A percentile compares a stretch with the other conserved stretches of the same genome.
phyloP scores from a whole-genome alignment of 2,113 vertebrate genomes.

The Proteles cristata region DNA sequence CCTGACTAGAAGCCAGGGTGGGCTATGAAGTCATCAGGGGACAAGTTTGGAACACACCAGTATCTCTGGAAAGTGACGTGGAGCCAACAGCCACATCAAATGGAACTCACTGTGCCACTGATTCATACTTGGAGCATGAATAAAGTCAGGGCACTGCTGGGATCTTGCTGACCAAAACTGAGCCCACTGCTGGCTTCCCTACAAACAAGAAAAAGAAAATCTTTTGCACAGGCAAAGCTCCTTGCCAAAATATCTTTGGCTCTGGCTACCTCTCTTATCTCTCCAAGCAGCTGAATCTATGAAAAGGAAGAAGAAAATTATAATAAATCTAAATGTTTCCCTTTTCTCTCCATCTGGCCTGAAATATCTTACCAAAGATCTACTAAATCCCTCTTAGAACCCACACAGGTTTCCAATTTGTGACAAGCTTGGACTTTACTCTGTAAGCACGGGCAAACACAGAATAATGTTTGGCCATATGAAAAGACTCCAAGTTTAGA shows the following conservation, averaged over 20 bases:
- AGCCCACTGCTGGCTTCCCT: neutral
- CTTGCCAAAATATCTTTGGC: constrained; percentile 20
- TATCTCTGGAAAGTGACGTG: neutral
- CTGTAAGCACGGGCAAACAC: neutral
- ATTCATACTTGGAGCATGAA: neutral
- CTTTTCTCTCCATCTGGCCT: constrained; percentile 29
- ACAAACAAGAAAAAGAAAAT: neutral
- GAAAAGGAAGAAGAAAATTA: constrained; percentile 37
- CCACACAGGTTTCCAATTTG: neutral
- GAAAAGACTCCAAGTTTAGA: neutral
- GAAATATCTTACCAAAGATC: constrained; percentile 45
- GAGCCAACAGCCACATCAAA: neutral
- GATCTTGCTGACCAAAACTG: neutral
- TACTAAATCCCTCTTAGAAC: neutral
- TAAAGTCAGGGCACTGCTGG: neutral
- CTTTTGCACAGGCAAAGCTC: neutral
- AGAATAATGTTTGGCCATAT: neutral
- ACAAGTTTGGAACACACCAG: neutral
- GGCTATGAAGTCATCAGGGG: neutral
- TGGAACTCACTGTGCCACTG: neutral
- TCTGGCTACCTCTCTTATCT: constrained; percentile 51
- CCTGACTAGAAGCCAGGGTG: neutral
- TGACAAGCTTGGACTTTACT: neutral
- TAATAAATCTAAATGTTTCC: neutral
- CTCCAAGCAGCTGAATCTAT: constrained; percentile 34